phyloP scores from a whole-genome alignment of 1,140 invertebrate genomes.

The Heliconius nattereri region DNA sequence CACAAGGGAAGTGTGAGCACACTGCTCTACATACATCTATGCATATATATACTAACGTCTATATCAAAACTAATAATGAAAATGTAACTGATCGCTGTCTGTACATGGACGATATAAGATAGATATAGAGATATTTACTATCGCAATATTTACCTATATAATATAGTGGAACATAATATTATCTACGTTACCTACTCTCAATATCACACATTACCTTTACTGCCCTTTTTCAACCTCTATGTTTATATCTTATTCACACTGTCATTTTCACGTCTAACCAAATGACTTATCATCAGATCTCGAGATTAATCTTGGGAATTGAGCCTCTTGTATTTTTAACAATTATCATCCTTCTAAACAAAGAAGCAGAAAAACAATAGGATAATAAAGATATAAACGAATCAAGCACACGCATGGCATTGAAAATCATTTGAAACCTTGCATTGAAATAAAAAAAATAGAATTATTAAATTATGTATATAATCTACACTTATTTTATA shows the following conservation, averaged over 20 bases:
- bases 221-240: neutral
- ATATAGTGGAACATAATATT: no score
- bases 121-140: no score
- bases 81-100: no score
- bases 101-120: no score
- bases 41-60: no score
- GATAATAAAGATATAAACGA: conserved; percentile 8
- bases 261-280: conserved; percentile 7
- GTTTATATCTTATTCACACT: neutral
- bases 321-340: conserved; percentile 20
- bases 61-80: no score
- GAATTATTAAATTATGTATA: neutral
- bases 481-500: neutral
- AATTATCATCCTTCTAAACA: conserved; percentile 21
- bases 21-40: neutral
- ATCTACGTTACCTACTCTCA: neutral
- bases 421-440: conserved; percentile 4
- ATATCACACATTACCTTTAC: neutral
- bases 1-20: conserved; percentile 12
- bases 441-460: neutral
- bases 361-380: conserved; percentile 25
- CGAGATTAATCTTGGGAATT: conserved; percentile 26
- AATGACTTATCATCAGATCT: conserved; percentile 4
- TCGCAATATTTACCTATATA: no score
- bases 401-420: conserved; percentile 2